phyloP scores from a whole-genome alignment of 2,888 invertebrate species.

The Polydrusus cervinus region DNA sequence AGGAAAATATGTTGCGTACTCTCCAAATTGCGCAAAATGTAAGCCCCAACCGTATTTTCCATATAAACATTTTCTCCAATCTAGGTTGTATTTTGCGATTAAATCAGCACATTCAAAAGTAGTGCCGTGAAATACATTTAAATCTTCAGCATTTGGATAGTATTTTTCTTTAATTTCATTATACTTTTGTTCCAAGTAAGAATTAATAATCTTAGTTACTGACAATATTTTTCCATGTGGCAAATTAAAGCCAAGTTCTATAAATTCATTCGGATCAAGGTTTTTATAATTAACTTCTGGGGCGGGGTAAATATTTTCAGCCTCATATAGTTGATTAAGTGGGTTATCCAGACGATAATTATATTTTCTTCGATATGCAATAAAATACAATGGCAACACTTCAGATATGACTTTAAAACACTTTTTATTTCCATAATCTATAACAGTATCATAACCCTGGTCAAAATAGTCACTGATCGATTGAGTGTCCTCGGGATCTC shows the following conservation, averaged over 20 bases:
- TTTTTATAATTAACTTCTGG: not conserved
- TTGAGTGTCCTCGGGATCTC: not conserved
- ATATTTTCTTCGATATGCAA: conserved; percentile 4
- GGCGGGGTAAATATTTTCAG: not conserved
- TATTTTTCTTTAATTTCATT: conserved; percentile 6
- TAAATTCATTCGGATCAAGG: not conserved
- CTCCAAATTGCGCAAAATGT: not conserved
- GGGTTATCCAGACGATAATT: not conserved
- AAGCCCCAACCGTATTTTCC: conserved; percentile 10
- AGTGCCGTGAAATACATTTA: not conserved
- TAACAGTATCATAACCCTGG: not conserved
- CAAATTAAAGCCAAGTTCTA: not conserved
- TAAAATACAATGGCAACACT: not conserved
- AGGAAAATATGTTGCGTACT: not conserved
- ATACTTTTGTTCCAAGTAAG: not conserved
- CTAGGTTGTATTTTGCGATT: not conserved
- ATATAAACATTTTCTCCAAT: conserved; percentile 4
- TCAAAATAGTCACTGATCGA: not conserved
- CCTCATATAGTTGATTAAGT: not conserved
- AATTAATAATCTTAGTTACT: not conserved
- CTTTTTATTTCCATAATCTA: conserved; percentile 10
- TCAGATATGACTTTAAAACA: conserved; percentile 2
- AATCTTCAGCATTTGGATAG: not conserved
- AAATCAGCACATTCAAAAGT: conserved; percentile 6
- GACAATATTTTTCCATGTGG: not conserved